Conservation (phyloP, 2,113 vertebrate genomes). For the Malurus cyaneus region DNA sequence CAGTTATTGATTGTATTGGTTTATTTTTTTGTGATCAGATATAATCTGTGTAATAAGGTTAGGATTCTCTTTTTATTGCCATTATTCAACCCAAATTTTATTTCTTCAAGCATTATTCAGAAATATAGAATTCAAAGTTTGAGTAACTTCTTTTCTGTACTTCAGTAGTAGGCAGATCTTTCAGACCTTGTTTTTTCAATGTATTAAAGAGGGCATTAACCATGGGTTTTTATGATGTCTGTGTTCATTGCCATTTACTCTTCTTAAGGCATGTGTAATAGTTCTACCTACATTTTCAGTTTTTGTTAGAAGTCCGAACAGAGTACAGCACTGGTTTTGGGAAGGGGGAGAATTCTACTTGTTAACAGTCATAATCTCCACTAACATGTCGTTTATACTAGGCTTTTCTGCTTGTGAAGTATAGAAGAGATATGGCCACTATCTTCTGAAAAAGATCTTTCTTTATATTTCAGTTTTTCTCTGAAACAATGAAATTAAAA, state of each 20-base stretch:
- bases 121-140: not conserved
- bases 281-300: not conserved
- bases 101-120: not conserved
- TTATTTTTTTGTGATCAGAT: not conserved
- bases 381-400: not conserved
- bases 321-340: not conserved
- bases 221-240: not conserved
- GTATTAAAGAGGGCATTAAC: not conserved
- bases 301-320: not conserved
- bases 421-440: not conserved
- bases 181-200: not conserved
- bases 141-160: not conserved
- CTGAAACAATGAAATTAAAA: not conserved
- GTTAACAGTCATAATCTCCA: not conserved
- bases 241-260: not conserved
- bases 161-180: not conserved
- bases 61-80: not conserved
- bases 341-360: not conserved
- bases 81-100: not conserved
- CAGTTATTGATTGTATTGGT: not conserved
- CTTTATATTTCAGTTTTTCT: not conserved
- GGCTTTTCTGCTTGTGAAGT: not conserved
- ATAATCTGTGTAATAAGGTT: not conserved
- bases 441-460: not conserved
- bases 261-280: not conserved